A percentile compares a stretch with the other conserved stretches of the same genome.
phyloP scores from a whole-genome alignment of 2,797 vertebrate genomes.

The Gymnothorax reevesii region DNA sequence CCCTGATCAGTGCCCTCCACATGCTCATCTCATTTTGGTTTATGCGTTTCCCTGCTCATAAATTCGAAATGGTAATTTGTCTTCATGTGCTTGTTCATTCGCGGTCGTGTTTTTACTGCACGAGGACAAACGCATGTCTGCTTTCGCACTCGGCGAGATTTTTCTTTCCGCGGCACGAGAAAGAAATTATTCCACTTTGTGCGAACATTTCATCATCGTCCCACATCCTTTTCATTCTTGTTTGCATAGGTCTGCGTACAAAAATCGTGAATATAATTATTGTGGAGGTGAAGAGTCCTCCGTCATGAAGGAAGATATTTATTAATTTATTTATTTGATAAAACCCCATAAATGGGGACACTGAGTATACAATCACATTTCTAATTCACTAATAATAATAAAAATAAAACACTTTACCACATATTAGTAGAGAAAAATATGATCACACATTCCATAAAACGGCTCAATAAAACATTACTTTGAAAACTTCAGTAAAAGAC shows the following conservation, averaged over 20 bases:
- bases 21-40: neutral
- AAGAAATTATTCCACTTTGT: neutral
- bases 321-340: too few species aligned
- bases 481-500: too few species aligned
- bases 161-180: neutral
- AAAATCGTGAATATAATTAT: slow-evolving; percentile 57
- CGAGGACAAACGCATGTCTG: neutral
- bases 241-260: slow-evolving; percentile 48
- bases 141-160: neutral
- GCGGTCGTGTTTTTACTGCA: neutral
- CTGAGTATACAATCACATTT: too few species aligned
- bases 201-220: slow-evolving; percentile 34
- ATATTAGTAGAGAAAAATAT: too few species aligned
- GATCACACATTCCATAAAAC: too few species aligned
- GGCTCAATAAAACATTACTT: too few species aligned
- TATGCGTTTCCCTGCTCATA: neutral
- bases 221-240: slow-evolving; percentile 37
- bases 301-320: too few species aligned
- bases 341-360: too few species aligned
- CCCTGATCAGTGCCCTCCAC: neutral
- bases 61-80: neutral
- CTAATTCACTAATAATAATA: too few species aligned
- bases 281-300: too few species aligned
- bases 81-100: neutral
- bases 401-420: too few species aligned